These are phyloP conservation scores for Drosophila novamexicana DNA, from an alignment of 1,140 invertebrate species.

Conservation along the genomic window DNA sequence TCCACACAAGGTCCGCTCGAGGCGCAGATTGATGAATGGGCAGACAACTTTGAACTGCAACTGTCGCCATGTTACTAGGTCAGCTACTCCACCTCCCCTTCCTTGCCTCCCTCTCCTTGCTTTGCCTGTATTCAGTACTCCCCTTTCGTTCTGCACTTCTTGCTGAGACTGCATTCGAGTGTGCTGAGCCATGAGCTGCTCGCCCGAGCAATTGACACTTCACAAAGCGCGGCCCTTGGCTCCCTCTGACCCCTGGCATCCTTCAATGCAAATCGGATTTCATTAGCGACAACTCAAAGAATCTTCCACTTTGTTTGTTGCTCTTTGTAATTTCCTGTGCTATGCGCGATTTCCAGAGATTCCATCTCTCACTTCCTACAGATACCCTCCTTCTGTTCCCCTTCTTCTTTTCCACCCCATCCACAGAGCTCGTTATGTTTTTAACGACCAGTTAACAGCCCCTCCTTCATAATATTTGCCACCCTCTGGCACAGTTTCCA, in stretches of 20 bases:
- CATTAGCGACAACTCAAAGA: conserved; percentile 73
- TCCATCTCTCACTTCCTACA: conserved; percentile 11
- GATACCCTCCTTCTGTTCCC: not conserved
- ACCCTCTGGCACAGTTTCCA: conserved; percentile 27
- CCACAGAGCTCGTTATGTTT: conserved; percentile 58
- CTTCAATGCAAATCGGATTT: conserved; percentile 70
- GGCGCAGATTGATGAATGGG: conserved; percentile 41
- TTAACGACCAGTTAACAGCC: conserved; percentile 68
- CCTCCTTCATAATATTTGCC: not conserved
- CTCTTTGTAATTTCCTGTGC: conserved; percentile 31
- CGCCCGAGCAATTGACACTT: conserved; percentile 44
- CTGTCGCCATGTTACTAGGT: conserved; percentile 14
- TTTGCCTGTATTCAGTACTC: not conserved
- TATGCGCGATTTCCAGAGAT: conserved; percentile 18
- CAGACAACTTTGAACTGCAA: conserved; percentile 1
- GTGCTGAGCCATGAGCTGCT: conserved; percentile 20
- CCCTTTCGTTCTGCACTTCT: not conserved
- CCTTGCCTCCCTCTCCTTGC: not conserved
- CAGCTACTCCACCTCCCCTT: not conserved
- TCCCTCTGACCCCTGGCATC: not conserved
- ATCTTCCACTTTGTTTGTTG: conserved; percentile 53
- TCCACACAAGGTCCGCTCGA: conserved; percentile 38
- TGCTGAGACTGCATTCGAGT: conserved; percentile 40
- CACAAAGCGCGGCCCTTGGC: conserved; percentile 13
- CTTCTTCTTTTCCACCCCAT: conserved; percentile 1